These are phyloP conservation scores for Melinaea menophilus DNA, from an alignment of 2,888 invertebrate species.

Conservation along the genomic window DNA sequence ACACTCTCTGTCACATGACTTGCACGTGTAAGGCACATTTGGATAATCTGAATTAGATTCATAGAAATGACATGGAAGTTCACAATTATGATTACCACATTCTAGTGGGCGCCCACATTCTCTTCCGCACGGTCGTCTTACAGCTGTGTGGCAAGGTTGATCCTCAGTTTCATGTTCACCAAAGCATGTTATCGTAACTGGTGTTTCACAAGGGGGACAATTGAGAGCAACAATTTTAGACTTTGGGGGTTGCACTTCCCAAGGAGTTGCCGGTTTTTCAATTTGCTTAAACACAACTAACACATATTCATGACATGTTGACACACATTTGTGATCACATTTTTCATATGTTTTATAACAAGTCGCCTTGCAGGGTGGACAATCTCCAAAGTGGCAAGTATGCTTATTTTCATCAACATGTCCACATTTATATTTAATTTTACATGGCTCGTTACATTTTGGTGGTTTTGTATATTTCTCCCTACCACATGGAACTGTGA, in stretches of 20 bases:
- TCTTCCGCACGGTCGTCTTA: constrained; percentile 86
- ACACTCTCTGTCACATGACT: constrained; percentile 76
- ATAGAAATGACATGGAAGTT: constrained; percentile 82
- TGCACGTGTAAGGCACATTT: constrained; percentile 70
- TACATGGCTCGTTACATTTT: constrained; percentile 85
- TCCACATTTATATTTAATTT: constrained; percentile 89
- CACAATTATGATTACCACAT: constrained; percentile 89
- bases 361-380: constrained; percentile 87
- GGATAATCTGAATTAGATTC: constrained; percentile 48
- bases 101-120: constrained; percentile 83
- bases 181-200: constrained; percentile 84
- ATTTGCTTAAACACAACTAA: constrained; percentile 79
- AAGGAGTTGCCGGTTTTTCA: constrained; percentile 80
- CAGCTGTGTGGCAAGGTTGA: constrained; percentile 84
- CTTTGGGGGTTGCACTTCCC: constrained; percentile 78
- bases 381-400: constrained; percentile 89
- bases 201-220: constrained; percentile 85
- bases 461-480: constrained; percentile 87
- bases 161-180: constrained; percentile 83
- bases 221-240: constrained; percentile 76
- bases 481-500: constrained; percentile 91
- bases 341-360: constrained; percentile 79
- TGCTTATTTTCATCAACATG: constrained; percentile 85
- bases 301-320: constrained; percentile 87
- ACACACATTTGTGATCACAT: constrained; percentile 84